Evolutionary conservation across 2,888 invertebrate genomes (phyloP), one percentile per base, ranked within the genome.

Genomic region (Pterostichus madidus): DNA sequence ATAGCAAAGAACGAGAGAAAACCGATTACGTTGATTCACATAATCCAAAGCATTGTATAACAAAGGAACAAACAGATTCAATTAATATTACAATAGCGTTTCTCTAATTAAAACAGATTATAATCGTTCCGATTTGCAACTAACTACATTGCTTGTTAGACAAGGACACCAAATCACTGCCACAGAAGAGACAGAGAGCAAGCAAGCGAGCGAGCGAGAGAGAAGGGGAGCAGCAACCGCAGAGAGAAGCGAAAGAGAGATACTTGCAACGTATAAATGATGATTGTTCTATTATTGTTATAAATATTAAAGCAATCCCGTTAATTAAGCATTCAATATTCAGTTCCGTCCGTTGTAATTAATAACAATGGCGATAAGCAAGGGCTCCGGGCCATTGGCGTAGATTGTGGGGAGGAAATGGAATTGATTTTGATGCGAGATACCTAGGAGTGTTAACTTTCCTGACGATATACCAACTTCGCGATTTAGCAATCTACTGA

Each of bases 41-140:
- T 71, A 71, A 71, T 71, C 44, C 68, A 7, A n/a, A 8, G 17
- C 68, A 71, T 44, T 71, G 68, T 71, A 15, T 31, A 49, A 81
- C 73, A 81, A 59, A 73, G 73, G 81, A 59, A 81, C 81, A 81
- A 81, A 75, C 81, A 71, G 81, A 81, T 81, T 81, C 81, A 81
- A 81, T 81, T 81, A 81, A 81, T 81, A 75, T 81, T 61, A 81
- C 81, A 81, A 81, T 81, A 68, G 81, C 81, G 75, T 81, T 81
- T 81, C 81, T 75, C 81, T 81, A 81, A 81, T 81, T 81, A 81
- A 81, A 81, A 81, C 56, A 75, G 81, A 81, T 81, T 81, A 81
- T 81, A 81, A 81, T 81, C 75, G 75, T 24, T 71, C 44, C 81
- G 81, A 81, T 81, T 81, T 81, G 81, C 73, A 80, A 68, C 68